Percentiles rank a stretch among this genome's conserved stretches.
These are phyloP conservation scores for Recurvirostra avosetta DNA, from an alignment of 2,113 vertebrate genomes.

Conservation along the genomic window DNA sequence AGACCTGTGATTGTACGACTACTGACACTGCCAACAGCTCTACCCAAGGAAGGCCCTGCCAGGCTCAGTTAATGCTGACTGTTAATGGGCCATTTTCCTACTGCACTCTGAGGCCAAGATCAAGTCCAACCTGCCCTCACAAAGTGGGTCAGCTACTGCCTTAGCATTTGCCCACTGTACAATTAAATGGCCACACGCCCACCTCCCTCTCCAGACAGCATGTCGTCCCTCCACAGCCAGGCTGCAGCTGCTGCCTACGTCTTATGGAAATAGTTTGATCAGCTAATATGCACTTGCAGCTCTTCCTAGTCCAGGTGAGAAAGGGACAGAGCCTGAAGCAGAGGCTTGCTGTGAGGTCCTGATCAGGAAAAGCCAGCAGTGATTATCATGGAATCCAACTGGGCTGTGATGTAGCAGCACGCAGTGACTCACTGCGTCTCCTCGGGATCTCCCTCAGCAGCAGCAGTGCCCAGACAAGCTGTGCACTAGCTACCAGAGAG, in stretches of 20 bases:
- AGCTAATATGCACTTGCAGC: neutral
- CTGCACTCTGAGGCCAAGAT: neutral
- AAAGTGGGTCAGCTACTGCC: neutral
- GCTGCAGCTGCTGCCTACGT: neutral
- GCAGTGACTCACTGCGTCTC: neutral
- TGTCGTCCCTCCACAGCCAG: neutral
- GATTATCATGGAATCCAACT: neutral
- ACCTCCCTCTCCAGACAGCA: neutral
- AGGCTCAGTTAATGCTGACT: neutral
- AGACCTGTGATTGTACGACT: rapidly evolving
- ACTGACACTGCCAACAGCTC: neutral
- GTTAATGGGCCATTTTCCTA: neutral
- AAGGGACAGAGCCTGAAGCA: neutral
- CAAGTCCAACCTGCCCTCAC: neutral
- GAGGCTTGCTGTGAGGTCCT: neutral
- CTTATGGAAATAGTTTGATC: neutral
- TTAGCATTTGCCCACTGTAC: neutral
- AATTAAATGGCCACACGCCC: neutral
- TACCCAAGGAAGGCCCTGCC: neutral
- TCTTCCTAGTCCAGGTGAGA: neutral
- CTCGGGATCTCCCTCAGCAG: neutral
- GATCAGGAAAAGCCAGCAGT: neutral
- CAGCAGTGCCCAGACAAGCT: neutral
- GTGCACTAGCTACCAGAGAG: neutral
- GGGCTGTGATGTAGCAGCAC: neutral